A percentile compares a stretch with the other conserved stretches of the same genome.
Conservation (phyloP, 2,113 vertebrate species). For the Heteronetta atricapilla region DNA sequence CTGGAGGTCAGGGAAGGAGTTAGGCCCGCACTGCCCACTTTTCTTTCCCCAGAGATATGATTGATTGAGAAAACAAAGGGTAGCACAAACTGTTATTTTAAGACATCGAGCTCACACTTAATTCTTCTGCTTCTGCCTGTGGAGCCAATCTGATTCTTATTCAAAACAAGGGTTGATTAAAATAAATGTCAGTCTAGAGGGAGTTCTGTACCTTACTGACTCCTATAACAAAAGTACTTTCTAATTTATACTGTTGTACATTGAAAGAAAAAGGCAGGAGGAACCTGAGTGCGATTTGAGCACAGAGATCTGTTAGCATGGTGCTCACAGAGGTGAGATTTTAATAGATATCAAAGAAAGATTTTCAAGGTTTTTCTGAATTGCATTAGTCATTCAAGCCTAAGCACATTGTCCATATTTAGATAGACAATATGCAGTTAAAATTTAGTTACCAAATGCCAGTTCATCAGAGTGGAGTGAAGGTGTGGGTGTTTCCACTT, state of each 20-base stretch:
- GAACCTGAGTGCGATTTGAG: not conserved
- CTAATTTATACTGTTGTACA: not conserved
- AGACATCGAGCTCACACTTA: not conserved
- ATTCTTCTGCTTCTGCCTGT: not conserved
- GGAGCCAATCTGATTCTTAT: not conserved
- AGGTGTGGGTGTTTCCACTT: not conserved
- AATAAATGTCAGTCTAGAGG: not conserved
- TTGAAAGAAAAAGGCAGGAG: not conserved
- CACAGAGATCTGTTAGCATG: not conserved
- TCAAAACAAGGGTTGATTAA: not conserved
- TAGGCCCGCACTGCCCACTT: rapidly evolving
- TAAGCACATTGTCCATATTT: not conserved
- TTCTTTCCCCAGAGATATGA: not conserved
- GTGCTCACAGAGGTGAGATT: not conserved
- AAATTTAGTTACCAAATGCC: not conserved
- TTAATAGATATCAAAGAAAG: not conserved
- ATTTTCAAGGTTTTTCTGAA: not conserved
- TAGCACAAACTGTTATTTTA: not conserved
- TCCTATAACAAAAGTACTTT: not conserved
- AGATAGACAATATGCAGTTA: rapidly evolving
- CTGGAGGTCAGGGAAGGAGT: rapidly evolving
- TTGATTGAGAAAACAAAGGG: rapidly evolving
- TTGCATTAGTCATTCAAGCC: not conserved
- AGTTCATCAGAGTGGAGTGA: not conserved
- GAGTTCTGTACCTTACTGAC: not conserved